Conservation (phyloP, 2,888 invertebrate genomes). For the Nephrotoma appendiculata region DNA sequence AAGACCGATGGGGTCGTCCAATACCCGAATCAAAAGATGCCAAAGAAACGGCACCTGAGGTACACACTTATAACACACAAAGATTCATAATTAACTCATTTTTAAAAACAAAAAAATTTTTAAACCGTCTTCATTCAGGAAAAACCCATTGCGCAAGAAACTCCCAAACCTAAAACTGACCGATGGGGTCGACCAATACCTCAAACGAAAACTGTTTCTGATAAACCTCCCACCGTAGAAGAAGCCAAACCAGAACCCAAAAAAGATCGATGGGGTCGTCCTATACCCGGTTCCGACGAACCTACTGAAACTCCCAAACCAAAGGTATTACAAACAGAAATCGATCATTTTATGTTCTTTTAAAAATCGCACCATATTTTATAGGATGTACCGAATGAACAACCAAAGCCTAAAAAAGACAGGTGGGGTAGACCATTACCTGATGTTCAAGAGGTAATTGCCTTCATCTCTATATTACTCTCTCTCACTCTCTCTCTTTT, state of each 20-base stretch:
- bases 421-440: background rate
- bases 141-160: background rate
- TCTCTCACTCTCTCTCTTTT: background rate
- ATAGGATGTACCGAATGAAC: background rate
- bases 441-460: background rate
- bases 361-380: background rate
- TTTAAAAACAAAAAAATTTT: too few relatives aligned
- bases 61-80: background rate
- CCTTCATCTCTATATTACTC: background rate
- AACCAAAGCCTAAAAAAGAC: background rate
- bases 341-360: background rate
- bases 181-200: slow-evolving; percentile 1
- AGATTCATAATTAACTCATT: background rate
- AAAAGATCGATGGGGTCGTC: background rate
- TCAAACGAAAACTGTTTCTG: background rate
- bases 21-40: background rate
- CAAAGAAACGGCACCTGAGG: background rate
- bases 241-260: background rate
- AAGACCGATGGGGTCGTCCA: background rate
- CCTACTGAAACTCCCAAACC: background rate
- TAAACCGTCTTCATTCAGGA: background rate
- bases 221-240: background rate
- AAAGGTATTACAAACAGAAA: background rate
- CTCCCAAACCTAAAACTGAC: background rate
- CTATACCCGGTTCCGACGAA: background rate